These are phyloP conservation scores for Entomobrya multifasciata DNA, from an alignment of 2,888 invertebrate species.

Conservation along the genomic window DNA sequence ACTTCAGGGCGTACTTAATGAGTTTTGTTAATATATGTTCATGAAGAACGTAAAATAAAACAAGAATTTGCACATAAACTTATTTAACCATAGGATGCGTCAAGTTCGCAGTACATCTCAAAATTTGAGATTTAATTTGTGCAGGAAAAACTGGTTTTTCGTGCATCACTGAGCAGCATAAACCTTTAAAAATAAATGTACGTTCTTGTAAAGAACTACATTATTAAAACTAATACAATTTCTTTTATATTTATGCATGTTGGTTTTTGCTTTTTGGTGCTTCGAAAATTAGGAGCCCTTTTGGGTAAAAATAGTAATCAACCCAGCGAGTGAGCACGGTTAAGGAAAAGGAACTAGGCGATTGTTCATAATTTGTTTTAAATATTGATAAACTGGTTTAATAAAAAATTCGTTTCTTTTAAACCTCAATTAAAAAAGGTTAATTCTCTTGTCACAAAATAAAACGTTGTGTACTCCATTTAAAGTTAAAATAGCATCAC, in stretches of 20 bases:
- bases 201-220: conserved; percentile 25
- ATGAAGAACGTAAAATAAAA: conserved; percentile 47
- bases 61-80: conserved; percentile 70
- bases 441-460: too few relatives aligned
- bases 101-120: conserved; percentile 38
- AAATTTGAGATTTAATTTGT: conserved; percentile 70
- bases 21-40: background rate
- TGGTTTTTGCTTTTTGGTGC: background rate
- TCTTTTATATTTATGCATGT: background rate
- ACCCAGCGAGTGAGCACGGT: too few relatives aligned
- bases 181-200: conserved; percentile 37
- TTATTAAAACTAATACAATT: conserved; percentile 57
- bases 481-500: too few relatives aligned
- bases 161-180: conserved; percentile 60
- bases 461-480: too few relatives aligned
- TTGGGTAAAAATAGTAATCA: too few relatives aligned
- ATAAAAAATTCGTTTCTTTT: too few relatives aligned
- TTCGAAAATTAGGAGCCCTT: conserved; percentile 2
- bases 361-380: too few relatives aligned
- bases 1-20: conserved; percentile 44
- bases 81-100: conserved; percentile 55
- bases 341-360: too few relatives aligned
- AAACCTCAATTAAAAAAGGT: too few relatives aligned
- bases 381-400: too few relatives aligned
- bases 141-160: conserved; percentile 74